Percentiles rank a stretch among this genome's conserved stretches.
Conservation (phyloP, 2,113 vertebrate genomes). For the Steatornis caripensis region DNA sequence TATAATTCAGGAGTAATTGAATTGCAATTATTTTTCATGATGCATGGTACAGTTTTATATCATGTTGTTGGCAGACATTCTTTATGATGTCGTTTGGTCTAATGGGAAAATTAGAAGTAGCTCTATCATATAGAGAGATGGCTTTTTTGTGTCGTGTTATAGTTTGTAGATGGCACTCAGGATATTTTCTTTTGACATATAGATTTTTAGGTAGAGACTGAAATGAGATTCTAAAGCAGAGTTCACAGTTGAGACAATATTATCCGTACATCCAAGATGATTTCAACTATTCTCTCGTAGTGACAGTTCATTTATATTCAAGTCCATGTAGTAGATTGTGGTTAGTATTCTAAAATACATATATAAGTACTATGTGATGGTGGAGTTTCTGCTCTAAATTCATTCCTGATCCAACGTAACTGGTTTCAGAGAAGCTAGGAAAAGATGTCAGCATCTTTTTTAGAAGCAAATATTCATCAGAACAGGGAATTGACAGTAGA, state of each 20-base stretch:
- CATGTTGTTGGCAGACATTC: conserved; percentile 72
- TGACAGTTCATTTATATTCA: conserved; percentile 43
- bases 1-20: conserved; percentile 76
- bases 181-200: conserved; percentile 57
- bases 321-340: conserved; percentile 12
- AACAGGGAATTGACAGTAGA: background rate
- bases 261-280: background rate
- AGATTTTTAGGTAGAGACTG: conserved; percentile 56
- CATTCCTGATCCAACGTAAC: background rate
- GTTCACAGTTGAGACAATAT: conserved; percentile 13
- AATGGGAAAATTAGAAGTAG: conserved; percentile 78
- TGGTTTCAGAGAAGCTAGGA: background rate
- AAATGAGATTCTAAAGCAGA: conserved; percentile 48
- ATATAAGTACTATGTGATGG: background rate
- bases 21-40: conserved; percentile 79
- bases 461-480: background rate
- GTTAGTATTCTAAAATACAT: conserved; percentile 26
- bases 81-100: conserved; percentile 71
- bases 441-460: background rate
- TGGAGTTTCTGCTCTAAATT: background rate
- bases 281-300: conserved; percentile 3
- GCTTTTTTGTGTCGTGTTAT: conserved; percentile 65
- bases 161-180: conserved; percentile 53
- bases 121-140: conserved; percentile 61
- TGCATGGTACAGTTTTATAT: conserved; percentile 73